Conservation (phyloP, 2,113 vertebrate genomes). For the Ciconia stormi region DNA sequence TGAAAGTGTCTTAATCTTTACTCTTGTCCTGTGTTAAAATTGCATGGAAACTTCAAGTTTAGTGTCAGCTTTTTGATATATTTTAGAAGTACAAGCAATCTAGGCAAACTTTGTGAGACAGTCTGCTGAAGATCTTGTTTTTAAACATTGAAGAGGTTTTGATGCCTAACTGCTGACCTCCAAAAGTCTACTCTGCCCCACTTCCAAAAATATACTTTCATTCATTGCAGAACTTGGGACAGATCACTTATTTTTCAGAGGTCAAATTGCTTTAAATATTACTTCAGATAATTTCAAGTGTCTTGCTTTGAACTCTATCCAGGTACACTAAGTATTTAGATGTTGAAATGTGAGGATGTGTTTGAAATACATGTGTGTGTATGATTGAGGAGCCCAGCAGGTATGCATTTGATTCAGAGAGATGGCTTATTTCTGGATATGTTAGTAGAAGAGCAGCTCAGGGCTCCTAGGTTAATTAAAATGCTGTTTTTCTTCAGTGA, state of each 20-base stretch:
- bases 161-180: not conserved
- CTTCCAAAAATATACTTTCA: not conserved
- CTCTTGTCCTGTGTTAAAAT: not conserved
- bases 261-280: not conserved
- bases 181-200: not conserved
- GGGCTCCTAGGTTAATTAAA: not conserved
- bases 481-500: not conserved
- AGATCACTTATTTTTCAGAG: not conserved
- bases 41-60: not conserved
- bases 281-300: not conserved
- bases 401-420: not conserved
- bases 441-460: not conserved
- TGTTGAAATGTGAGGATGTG: not conserved
- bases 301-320: not conserved
- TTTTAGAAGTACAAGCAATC: not conserved
- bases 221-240: not conserved
- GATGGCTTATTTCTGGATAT: not conserved
- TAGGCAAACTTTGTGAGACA: not conserved
- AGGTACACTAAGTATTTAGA: not conserved
- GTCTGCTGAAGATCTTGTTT: not conserved
- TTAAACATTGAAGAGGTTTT: not conserved
- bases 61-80: not conserved
- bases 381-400: not conserved
- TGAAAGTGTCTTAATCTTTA: not conserved
- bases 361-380: not conserved